Conservation (phyloP, 1,140 invertebrate species). For the Cydia amplana region DNA sequence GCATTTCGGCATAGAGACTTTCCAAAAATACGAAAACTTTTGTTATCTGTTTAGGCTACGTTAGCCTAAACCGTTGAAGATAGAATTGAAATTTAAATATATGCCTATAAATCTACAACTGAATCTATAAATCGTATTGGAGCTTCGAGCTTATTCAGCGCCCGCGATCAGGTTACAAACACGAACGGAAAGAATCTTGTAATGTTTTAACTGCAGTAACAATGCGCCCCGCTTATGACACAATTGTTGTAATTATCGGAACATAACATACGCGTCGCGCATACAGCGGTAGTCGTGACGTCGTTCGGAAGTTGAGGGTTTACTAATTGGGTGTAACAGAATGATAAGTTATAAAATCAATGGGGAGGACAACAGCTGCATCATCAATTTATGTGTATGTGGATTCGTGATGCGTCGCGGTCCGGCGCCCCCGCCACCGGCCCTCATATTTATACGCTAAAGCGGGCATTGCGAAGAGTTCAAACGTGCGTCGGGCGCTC, state of each 20-base stretch:
- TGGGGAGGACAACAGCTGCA: slow-evolving; percentile 75
- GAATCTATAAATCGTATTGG: no score
- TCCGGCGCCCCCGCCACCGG: slow-evolving; percentile 74
- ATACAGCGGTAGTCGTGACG: slow-evolving; percentile 57
- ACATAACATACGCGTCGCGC: slow-evolving; percentile 55
- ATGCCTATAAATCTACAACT: no score
- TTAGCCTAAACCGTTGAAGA: no score
- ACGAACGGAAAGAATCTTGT: neutral
- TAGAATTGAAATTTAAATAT: no score
- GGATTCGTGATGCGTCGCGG: slow-evolving; percentile 73
- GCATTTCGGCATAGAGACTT: no score
- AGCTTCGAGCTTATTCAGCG: neutral
- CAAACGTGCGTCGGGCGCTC: slow-evolving; percentile 76
- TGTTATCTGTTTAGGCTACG: no score
- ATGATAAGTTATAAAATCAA: slow-evolving; percentile 77
- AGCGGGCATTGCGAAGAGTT: slow-evolving; percentile 74
- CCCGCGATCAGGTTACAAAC: neutral
- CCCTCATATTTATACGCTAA: slow-evolving; percentile 78
- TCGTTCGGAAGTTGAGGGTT: slow-evolving; percentile 58
- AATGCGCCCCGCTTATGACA: slow-evolving; percentile 31
- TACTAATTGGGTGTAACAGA: slow-evolving; percentile 74
- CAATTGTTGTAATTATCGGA: slow-evolving; percentile 38
- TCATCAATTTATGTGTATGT: slow-evolving; percentile 76
- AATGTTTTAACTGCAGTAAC: slow-evolving; percentile 16
- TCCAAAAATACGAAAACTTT: no score